Evolutionary conservation across 2,888 invertebrate species (phyloP), one percentile per base, ranked within the genome.

Genomic region (Hydroisotoma schaefferi): DNA sequence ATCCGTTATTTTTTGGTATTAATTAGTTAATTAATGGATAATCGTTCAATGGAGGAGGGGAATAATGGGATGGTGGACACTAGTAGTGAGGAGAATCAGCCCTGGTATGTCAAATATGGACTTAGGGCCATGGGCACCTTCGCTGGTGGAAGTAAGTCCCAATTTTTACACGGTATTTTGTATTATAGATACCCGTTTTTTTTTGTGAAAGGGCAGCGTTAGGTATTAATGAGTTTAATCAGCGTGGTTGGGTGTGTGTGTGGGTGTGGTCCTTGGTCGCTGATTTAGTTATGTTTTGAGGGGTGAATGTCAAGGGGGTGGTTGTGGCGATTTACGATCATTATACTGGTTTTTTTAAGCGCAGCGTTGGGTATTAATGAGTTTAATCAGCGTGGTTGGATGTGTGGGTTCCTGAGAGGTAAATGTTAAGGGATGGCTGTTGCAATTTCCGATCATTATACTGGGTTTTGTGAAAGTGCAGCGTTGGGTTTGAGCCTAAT

Each of bases 31-130:
- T n/a, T n/a, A n/a, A n/a, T n/a, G n/a, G n/a, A n/a, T n/a, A n/a
- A n/a, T n/a, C n/a, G 69, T 56, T 64, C 63, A 8, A 69, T 63
- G 47, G 67, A 54, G 51, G 56, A 66, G 51, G 55, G 54, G 53
- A 43, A 54, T 18, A 43, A 38, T 29, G 55, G 65, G 46, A 22
- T 10, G 37, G 57, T 20, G 15, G 61, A 59, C 43, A 59, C 38
- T 12, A 56, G 59, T 20, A 43, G 44, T 25, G 62, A 64, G 20
- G 62, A 67, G 38, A 71, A 87, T 10, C 64, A 64, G 72, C 88
- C 92, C 71, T 90, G 89, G 90, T 91, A 88, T 85, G 83, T 92
- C 83, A 90, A 88, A 79, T 90, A 89, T 80, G 88, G 85, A 77
- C 89, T 87, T 73, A 84, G 90, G 75, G 84, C 85, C 71, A 80